Conservation (phyloP, 1,140 invertebrate genomes). For the Polypedilum vanderplanki region DNA sequence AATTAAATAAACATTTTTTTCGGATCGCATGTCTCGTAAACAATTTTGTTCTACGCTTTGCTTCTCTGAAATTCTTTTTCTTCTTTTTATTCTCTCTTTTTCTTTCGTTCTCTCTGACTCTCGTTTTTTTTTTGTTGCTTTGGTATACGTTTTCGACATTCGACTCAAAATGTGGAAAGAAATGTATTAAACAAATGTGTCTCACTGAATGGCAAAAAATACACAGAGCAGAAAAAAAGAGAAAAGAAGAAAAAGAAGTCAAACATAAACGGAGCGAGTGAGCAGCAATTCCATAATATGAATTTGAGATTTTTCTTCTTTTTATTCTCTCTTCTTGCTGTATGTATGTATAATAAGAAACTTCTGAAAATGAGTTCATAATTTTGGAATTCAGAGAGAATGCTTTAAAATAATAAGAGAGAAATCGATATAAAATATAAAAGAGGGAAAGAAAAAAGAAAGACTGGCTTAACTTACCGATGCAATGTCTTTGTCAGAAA, state of each 20-base stretch:
- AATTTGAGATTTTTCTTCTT: conserved; percentile 12
- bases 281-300: conserved; percentile 5
- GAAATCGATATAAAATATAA: conserved; percentile 12
- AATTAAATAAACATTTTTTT: conserved; percentile 29
- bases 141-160: too few relatives aligned
- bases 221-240: background rate
- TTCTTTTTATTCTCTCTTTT: background rate
- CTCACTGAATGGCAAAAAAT: background rate
- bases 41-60: conserved; percentile 21
- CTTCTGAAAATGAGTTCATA: conserved; percentile 19
- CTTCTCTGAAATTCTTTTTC: background rate
- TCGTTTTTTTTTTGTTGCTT: conserved; percentile 8
- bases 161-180: too few relatives aligned
- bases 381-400: conserved; percentile 14
- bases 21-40: conserved; percentile 28
- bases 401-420: background rate
- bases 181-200: too few relatives aligned
- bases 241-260: background rate
- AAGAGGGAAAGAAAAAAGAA: background rate
- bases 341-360: too few relatives aligned
- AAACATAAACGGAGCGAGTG: background rate
- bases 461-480: background rate
- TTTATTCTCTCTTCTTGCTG: background rate
- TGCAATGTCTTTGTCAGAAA: conserved; percentile 16
- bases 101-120: background rate